Conservation (phyloP, 2,888 invertebrate genomes). For the Octodonta nipae region DNA sequence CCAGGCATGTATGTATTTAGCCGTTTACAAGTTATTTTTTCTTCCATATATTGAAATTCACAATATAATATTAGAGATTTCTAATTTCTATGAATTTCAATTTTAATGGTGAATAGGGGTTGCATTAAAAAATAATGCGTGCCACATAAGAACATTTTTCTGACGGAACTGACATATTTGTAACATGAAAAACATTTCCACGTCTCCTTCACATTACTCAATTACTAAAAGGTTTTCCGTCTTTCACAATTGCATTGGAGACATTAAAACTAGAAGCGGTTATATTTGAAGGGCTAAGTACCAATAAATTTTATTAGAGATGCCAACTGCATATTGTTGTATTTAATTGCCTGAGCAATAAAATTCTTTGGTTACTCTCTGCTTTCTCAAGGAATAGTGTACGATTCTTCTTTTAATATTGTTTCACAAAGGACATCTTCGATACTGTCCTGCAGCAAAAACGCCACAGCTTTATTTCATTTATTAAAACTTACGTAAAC, state of each 20-base stretch:
- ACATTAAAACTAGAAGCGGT: conserved; percentile 1
- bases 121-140: too few relatives aligned
- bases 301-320: conserved; percentile 1
- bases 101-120: too few relatives aligned
- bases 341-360: conserved; percentile 1
- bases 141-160: too few relatives aligned
- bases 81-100: too few relatives aligned
- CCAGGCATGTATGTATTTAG: too few relatives aligned
- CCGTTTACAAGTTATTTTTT: too few relatives aligned
- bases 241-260: neutral
- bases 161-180: too few relatives aligned
- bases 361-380: neutral
- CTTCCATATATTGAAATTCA: too few relatives aligned
- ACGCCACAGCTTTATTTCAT: conserved; percentile 1
- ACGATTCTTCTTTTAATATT: neutral
- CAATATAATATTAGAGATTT: too few relatives aligned
- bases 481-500: neutral
- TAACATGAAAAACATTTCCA: too few relatives aligned
- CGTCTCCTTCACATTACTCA: neutral
- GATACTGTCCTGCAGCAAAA: neutral
- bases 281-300: conserved; percentile 1
- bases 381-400: conserved; percentile 1
- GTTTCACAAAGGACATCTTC: neutral
- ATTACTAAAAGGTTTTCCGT: neutral
- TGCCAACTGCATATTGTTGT: conserved; percentile 1